phyloP scores from a whole-genome alignment of 1,140 invertebrate species.

The Drosophila kanapiae region DNA sequence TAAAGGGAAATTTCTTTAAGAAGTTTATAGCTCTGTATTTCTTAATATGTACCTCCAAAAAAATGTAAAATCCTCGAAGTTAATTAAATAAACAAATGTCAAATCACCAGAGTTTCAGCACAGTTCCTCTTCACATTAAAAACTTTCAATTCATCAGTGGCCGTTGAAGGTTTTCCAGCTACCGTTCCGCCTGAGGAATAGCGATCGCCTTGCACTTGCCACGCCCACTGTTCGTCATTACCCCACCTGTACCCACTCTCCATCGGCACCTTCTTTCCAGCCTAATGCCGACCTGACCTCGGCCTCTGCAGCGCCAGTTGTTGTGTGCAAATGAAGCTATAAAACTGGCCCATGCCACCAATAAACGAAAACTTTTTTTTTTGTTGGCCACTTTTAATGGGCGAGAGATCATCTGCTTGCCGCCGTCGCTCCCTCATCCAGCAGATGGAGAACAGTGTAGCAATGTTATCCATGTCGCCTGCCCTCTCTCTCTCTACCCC shows the following conservation, averaged over 20 bases:
- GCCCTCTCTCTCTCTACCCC: conserved; percentile 3
- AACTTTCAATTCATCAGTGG: background rate
- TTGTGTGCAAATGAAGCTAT: conserved; percentile 73
- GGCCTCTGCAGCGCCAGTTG: conserved; percentile 31
- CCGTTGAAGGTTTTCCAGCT: conserved; percentile 9
- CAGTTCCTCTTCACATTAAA: background rate
- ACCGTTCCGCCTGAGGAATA: conserved; percentile 18
- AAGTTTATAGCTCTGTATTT: background rate
- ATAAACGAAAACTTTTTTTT: conserved; percentile 61
- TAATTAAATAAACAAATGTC: background rate
- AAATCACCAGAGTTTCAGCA: background rate
- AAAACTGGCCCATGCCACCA: conserved; percentile 70
- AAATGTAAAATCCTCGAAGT: background rate
- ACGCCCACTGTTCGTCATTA: conserved; percentile 18
- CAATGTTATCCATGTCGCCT: conserved; percentile 34
- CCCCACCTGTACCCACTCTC: background rate
- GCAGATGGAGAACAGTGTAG: conserved; percentile 28
- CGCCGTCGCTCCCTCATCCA: background rate
- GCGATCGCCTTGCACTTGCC: conserved; percentile 29
- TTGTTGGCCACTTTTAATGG: conserved; percentile 69
- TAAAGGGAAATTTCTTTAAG: background rate
- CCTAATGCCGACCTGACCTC: conserved; percentile 29
- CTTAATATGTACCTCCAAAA: background rate
- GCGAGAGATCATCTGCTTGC: conserved; percentile 48
- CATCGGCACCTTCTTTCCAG: background rate